Conservation (phyloP, 1,140 invertebrate genomes). For the Macrostomum lignano region DNA sequence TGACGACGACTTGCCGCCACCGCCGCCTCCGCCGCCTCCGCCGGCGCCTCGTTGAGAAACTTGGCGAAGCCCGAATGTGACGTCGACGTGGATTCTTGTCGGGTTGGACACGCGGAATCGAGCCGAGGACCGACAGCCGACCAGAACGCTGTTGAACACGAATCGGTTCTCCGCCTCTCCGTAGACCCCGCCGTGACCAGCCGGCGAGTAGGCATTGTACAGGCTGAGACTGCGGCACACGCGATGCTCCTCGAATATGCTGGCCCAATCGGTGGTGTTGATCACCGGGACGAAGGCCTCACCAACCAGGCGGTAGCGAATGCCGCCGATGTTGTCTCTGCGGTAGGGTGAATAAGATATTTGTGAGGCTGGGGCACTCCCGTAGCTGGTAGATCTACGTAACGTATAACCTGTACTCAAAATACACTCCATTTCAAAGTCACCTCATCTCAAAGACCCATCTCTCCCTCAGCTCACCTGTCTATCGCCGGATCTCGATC, state of each 20-base stretch:
- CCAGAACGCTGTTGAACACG: slow-evolving; percentile 26
- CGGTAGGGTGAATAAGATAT: too few relatives aligned
- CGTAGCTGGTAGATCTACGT: too few relatives aligned
- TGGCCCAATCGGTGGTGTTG: slow-evolving; percentile 15
- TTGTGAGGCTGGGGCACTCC: too few relatives aligned
- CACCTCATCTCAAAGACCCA: too few relatives aligned
- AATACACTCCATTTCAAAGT: too few relatives aligned
- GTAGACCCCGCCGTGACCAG: slow-evolving; percentile 16
- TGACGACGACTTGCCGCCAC: slow-evolving; percentile 10
- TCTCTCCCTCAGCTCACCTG: too few relatives aligned
- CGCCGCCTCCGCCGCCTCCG: too few relatives aligned
- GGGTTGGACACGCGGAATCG: slow-evolving; percentile 25
- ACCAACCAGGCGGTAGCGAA: slow-evolving; percentile 20
- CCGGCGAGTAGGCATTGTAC: background rate
- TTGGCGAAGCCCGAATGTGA: background rate
- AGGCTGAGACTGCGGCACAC: slow-evolving; percentile 7
- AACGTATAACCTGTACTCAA: too few relatives aligned
- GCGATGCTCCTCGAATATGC: slow-evolving; percentile 28
- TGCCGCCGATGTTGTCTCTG: slow-evolving; percentile 15
- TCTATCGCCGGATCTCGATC: too few relatives aligned
- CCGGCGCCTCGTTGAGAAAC: too few relatives aligned
- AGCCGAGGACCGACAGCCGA: slow-evolving; percentile 22
- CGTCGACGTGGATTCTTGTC: slow-evolving; percentile 13
- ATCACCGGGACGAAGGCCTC: slow-evolving; percentile 24
- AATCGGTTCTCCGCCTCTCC: slow-evolving; percentile 25